These are phyloP conservation scores for Okapia johnstoni DNA, from an alignment of 2,113 vertebrate species.

Conservation along the genomic window DNA sequence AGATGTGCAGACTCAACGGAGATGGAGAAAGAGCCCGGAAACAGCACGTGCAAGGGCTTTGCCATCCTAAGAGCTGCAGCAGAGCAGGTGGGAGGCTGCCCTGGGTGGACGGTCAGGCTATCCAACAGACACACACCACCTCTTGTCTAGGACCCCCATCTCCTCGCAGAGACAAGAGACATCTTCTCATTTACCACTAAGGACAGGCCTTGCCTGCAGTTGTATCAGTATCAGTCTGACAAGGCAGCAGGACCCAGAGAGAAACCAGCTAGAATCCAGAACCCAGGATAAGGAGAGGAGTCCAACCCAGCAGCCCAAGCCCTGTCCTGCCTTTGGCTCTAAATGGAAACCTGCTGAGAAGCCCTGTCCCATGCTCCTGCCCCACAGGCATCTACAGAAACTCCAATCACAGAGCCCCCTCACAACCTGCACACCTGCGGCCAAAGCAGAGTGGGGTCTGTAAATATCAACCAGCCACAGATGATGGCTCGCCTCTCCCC, in stretches of 20 bases:
- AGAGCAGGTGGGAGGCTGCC: not conserved
- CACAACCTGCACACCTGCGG: not conserved
- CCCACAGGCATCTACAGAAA: not conserved
- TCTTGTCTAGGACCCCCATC: not conserved
- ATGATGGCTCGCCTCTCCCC: not conserved
- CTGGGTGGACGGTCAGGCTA: not conserved
- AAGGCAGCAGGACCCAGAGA: not conserved
- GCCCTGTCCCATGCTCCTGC: not conserved
- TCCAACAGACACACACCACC: not conserved
- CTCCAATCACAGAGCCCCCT: not conserved
- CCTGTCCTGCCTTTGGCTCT: not conserved
- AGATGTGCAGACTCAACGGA: not conserved
- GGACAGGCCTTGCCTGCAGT: not conserved
- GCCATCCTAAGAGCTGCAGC: not conserved
- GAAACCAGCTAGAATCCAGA: not conserved
- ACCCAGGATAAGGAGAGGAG: not conserved
- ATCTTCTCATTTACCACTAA: not conserved
- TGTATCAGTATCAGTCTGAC: not conserved
- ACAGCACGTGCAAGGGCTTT: not conserved
- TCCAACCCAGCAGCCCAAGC: too few species aligned
- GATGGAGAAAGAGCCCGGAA: not conserved
- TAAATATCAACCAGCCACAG: not conserved
- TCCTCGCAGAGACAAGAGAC: not conserved
- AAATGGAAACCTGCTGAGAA: not conserved
- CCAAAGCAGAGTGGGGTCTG: not conserved